Conservation (phyloP, 2,113 vertebrate genomes). For the Phylloscopus whistleri region DNA sequence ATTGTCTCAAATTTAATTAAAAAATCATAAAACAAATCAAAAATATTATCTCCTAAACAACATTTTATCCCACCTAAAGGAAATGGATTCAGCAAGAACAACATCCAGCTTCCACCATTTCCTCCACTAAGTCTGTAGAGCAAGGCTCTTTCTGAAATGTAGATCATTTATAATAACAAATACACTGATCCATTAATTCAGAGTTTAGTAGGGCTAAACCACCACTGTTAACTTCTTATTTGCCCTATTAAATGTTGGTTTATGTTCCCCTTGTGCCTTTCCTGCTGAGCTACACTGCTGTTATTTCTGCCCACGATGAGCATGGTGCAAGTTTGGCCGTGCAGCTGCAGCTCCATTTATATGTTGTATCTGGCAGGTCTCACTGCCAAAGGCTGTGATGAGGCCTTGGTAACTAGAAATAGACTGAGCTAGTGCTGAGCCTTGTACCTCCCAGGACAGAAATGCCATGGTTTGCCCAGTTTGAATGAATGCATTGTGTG, state of each 20-base stretch:
- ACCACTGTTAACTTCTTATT: neutral
- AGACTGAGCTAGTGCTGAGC: neutral
- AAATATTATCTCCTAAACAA: neutral
- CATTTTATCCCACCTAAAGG: neutral
- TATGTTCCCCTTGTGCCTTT: neutral
- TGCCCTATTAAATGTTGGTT: neutral
- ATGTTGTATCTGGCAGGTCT: neutral
- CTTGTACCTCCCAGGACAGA: neutral
- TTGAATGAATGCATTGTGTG: neutral
- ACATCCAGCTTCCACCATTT: neutral
- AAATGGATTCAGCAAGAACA: neutral
- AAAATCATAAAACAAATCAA: neutral
- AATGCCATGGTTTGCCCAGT: neutral
- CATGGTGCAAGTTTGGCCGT: fast-evolving
- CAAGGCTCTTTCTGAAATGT: neutral
- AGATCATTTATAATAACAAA: neutral
- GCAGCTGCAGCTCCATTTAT: neutral
- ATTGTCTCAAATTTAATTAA: neutral
- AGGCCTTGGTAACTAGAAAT: neutral
- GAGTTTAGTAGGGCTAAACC: neutral
- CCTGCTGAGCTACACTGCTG: neutral
- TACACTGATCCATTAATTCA: neutral
- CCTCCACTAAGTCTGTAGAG: neutral
- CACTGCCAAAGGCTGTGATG: neutral
- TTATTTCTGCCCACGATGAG: neutral